Conservation (phyloP, 1,140 invertebrate species). For the Pseudobourletiella spinata region DNA sequence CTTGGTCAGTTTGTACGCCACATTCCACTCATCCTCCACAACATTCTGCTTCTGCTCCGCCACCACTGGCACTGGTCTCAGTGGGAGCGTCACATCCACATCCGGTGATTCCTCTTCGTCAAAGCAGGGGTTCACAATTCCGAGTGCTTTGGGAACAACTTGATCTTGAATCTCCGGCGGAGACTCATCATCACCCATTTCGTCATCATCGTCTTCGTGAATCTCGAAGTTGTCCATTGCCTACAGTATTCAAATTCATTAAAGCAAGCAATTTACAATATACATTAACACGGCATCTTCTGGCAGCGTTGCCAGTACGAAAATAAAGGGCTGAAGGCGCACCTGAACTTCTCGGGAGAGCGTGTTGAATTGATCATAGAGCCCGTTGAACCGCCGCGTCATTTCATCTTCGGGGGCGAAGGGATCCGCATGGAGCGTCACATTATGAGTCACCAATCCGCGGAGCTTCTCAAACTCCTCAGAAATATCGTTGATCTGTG, state of each 20-base stretch:
- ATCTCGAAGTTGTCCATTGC: conserved; percentile 4
- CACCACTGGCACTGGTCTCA: background rate
- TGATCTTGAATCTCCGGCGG: background rate
- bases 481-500: background rate
- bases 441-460: background rate
- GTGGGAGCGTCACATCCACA: background rate
- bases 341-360: background rate
- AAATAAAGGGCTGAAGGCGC: too few species aligned
- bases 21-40: background rate
- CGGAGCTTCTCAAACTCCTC: background rate
- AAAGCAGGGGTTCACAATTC: conserved; percentile 32
- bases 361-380: conserved; percentile 3
- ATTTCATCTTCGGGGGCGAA: background rate
- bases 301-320: too few species aligned
- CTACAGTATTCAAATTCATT: background rate
- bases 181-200: background rate
- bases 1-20: background rate
- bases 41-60: background rate
- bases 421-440: background rate
- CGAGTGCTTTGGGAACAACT: background rate
- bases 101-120: conserved; percentile 21
- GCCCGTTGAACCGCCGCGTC: background rate
- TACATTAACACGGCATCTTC: too few species aligned
- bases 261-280: too few species aligned
- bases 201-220: background rate